phyloP scores from a whole-genome alignment of 2,888 invertebrate genomes.

The Euproctis similis region DNA sequence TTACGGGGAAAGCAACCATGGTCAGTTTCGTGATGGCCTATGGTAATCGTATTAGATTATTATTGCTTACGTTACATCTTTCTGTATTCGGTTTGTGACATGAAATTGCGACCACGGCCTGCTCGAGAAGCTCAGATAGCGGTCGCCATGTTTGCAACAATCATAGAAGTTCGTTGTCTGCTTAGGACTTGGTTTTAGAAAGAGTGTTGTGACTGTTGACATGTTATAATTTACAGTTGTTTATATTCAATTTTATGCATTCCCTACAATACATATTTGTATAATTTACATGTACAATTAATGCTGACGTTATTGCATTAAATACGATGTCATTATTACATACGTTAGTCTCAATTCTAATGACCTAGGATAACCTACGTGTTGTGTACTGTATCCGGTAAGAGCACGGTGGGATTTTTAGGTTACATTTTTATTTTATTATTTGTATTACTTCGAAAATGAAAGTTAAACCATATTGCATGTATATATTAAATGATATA shows the following conservation, averaged over 20 bases:
- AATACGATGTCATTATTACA: slow-evolving; percentile 38
- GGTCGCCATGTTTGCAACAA: slow-evolving; percentile 77
- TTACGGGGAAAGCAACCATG: slow-evolving; percentile 36
- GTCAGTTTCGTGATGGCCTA: slow-evolving; percentile 39
- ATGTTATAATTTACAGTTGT: slow-evolving; percentile 29
- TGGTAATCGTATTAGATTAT: slow-evolving; percentile 54
- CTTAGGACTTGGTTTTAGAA: slow-evolving; percentile 51
- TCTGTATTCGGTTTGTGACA: slow-evolving; percentile 71
- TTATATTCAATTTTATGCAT: slow-evolving; percentile 32
- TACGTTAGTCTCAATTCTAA: slow-evolving; percentile 50
- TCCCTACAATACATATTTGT: slow-evolving; percentile 27
- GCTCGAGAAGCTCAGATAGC: slow-evolving; percentile 72
- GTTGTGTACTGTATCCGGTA: slow-evolving; percentile 46
- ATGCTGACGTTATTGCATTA: slow-evolving; percentile 41
- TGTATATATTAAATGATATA: too few species aligned
- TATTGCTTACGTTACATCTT: slow-evolving; percentile 72
- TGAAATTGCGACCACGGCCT: slow-evolving; percentile 65
- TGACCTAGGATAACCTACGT: slow-evolving; percentile 68
- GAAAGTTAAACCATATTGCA: slow-evolving; percentile 22
- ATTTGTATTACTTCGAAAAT: slow-evolving; percentile 24
- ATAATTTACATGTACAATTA: slow-evolving; percentile 33
- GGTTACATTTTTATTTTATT: slow-evolving; percentile 47
- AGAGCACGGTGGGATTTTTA: slow-evolving; percentile 37
- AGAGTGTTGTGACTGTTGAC: slow-evolving; percentile 56
- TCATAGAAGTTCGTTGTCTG: slow-evolving; percentile 65